Evolutionary conservation across 2,113 vertebrate species (phyloP).

Genomic region (Barnardius zonarius): DNA sequence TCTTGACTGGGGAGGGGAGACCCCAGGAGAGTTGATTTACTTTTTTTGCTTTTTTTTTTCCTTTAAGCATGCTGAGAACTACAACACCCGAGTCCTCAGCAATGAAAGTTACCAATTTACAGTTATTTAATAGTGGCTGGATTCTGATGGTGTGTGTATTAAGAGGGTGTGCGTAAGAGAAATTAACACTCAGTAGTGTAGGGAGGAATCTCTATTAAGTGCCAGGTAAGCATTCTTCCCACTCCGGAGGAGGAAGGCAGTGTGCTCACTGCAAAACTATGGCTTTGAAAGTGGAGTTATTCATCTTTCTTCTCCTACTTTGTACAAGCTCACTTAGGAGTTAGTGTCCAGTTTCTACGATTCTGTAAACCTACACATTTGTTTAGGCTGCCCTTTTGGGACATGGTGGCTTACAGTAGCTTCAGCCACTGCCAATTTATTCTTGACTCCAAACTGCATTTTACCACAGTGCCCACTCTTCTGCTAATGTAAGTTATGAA

Average conservation of each 20-base stretch:
- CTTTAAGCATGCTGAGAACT: background rate
- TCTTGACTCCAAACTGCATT: background rate
- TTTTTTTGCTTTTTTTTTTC: background rate
- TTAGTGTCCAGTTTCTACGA: background rate
- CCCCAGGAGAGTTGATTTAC: background rate
- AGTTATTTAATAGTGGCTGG: background rate
- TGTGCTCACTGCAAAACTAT: background rate
- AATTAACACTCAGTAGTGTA: background rate
- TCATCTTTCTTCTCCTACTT: background rate
- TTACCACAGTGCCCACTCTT: background rate
- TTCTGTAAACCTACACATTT: background rate
- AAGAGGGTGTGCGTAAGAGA: background rate
- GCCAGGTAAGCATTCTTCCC: background rate
- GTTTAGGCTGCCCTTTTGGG: background rate
- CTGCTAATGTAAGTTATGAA: background rate
- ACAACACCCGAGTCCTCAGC: background rate
- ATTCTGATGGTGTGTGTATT: background rate
- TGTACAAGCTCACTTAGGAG: background rate
- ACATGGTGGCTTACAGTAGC: background rate
- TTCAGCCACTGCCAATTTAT: background rate
- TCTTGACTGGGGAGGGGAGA: background rate
- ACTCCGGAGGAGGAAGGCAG: background rate
- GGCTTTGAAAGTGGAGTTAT: background rate
- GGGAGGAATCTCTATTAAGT: background rate
- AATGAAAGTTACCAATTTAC: conserved; percentile 3